A percentile compares a stretch with the other conserved stretches of the same genome.
phyloP scores from a whole-genome alignment of 1,140 invertebrate genomes.

The Diorhabda sublineata region DNA sequence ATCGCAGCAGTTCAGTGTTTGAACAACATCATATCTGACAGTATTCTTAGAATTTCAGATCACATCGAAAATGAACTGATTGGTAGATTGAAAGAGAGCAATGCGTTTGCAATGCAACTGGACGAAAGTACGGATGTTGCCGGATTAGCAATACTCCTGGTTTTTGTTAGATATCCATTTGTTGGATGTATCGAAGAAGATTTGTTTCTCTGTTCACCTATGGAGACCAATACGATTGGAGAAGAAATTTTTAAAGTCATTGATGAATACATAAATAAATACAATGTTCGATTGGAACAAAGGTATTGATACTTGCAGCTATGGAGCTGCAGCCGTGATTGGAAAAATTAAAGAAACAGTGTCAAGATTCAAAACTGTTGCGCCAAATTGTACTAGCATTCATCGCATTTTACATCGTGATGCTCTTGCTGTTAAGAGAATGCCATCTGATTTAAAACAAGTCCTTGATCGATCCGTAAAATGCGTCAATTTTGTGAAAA shows the following conservation, averaged over 20 bases:
- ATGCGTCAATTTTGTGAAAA: neutral
- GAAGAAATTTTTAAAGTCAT: neutral
- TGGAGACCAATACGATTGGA: neutral
- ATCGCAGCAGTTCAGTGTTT: neutral
- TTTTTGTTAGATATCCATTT: neutral
- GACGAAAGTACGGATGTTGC: too few relatives aligned
- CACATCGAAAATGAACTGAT: neutral
- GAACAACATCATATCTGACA: neutral
- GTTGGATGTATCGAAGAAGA: neutral
- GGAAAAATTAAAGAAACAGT: neutral
- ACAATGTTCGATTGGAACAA: neutral
- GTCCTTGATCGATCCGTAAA: neutral
- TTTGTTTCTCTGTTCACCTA: neutral
- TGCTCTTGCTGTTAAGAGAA: neutral
- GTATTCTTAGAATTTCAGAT: neutral
- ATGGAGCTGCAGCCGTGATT: neutral
- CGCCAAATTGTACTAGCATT: neutral
- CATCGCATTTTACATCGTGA: neutral
- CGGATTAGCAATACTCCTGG: neutral
- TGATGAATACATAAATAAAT: neutral
- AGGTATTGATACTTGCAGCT: neutral
- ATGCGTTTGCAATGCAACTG: neutral
- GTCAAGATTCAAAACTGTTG: neutral
- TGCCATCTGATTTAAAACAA: neutral
- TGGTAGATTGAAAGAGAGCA: neutral